These are phyloP conservation scores for Siniperca scherzeri DNA, from an alignment of 2,797 vertebrate genomes.

Conservation along the genomic window DNA sequence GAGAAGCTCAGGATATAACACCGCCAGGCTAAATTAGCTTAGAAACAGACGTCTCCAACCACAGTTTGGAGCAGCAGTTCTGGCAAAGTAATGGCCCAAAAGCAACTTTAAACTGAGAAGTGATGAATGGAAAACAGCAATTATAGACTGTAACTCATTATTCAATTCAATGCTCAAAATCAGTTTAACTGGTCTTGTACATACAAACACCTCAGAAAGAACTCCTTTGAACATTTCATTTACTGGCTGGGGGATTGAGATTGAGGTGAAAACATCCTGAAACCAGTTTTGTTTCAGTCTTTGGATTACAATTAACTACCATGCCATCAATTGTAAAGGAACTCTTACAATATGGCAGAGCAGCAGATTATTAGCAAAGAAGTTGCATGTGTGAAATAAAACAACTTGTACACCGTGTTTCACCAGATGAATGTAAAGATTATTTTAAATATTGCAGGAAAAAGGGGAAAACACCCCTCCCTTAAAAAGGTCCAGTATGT, in stretches of 20 bases:
- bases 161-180: not conserved
- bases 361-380: constrained; percentile 6
- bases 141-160: not conserved
- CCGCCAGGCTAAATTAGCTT: not conserved
- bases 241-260: not conserved
- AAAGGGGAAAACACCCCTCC: not conserved
- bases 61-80: not conserved
- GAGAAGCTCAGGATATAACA: not conserved
- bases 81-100: not conserved
- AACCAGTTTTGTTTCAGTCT: constrained; percentile 46
- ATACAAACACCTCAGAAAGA: not conserved
- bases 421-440: not conserved
- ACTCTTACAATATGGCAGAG: not conserved
- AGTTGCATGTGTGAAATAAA: not conserved
- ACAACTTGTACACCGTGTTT: not conserved
- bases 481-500: not conserved
- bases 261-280: not conserved
- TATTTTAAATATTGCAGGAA: no score
- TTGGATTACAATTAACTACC: not conserved
- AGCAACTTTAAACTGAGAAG: not conserved
- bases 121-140: not conserved
- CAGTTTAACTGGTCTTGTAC: not conserved
- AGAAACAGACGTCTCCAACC: not conserved
- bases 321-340: not conserved
- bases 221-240: not conserved